phyloP scores from a whole-genome alignment of 2,797 vertebrate genomes.

The Aeoliscus strigatus region DNA sequence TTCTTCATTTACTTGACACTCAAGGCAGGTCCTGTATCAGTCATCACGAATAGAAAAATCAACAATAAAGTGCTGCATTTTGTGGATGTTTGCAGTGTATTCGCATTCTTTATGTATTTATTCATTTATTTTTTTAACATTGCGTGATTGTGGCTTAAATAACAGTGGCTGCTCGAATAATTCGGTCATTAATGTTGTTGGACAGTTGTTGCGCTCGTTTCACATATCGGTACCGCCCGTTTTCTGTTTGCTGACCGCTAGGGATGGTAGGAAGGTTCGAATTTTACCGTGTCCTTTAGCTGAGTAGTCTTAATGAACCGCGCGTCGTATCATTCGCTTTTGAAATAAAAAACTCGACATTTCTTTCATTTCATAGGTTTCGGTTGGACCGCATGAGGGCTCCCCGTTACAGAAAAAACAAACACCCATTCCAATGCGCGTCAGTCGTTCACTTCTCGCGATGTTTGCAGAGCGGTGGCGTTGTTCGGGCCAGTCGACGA shows the following conservation, averaged over 20 bases:
- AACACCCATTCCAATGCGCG: slow-evolving; percentile 8
- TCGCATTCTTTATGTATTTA: neutral
- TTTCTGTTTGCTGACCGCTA: no score
- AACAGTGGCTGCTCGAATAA: neutral
- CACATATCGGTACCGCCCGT: no score
- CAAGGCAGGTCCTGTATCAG: slow-evolving; percentile 13
- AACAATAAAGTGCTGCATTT: slow-evolving; percentile 48
- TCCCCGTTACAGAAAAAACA: neutral
- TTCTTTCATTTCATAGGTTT: neutral
- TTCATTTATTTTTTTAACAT: no score
- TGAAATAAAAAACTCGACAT: neutral
- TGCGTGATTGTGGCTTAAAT: slow-evolving; percentile 2
- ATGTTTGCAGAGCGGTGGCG: slow-evolving; percentile 60
- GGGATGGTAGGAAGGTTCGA: no score
- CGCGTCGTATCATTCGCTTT: no score
- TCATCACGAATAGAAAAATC: slow-evolving; percentile 3
- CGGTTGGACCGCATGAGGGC: neutral
- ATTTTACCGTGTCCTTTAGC: no score
- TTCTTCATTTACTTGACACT: slow-evolving; percentile 15
- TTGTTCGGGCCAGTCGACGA: slow-evolving; percentile 74
- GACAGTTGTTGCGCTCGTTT: no score
- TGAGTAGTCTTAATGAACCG: no score
- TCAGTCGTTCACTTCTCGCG: slow-evolving; percentile 49
- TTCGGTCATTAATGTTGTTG: no score
- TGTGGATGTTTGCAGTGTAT: no score